phyloP scores from a whole-genome alignment of 2,113 vertebrate species.

The Xiphorhynchus elegans region DNA sequence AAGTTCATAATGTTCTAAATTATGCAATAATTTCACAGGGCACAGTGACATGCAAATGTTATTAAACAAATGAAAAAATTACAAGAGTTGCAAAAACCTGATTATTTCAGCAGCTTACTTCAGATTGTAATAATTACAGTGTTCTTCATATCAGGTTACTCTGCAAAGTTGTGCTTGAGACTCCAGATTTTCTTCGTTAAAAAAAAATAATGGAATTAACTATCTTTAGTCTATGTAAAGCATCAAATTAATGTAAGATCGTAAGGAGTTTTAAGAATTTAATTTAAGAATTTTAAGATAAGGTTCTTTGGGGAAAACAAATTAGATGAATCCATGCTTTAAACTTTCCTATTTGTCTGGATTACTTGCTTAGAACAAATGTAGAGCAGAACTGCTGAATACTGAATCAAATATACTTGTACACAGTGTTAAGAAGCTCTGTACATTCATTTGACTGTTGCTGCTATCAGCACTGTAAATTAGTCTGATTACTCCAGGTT shows the following conservation, averaged over 20 bases:
- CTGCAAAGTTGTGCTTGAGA: background rate
- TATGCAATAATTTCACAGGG: background rate
- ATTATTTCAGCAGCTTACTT: background rate
- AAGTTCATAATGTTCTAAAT: background rate
- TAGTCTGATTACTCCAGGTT: background rate
- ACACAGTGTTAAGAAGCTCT: background rate
- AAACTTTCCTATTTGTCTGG: background rate
- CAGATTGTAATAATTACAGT: background rate
- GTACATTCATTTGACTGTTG: background rate
- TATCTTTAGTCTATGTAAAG: background rate
- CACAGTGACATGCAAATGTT: background rate
- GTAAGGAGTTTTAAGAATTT: background rate
- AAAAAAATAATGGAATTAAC: background rate
- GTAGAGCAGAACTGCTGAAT: background rate
- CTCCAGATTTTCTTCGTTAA: background rate
- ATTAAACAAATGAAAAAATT: constrained; percentile 11
- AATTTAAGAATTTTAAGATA: background rate
- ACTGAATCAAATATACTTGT: background rate
- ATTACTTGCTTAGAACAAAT: background rate
- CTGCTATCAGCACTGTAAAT: background rate
- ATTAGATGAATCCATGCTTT: background rate
- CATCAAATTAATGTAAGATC: background rate
- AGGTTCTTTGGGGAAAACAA: background rate
- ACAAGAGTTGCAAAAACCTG: background rate
- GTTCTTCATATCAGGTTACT: background rate